phyloP scores from a whole-genome alignment of 92 coral and sea anemone species.

The Zoanthus sociatus region DNA sequence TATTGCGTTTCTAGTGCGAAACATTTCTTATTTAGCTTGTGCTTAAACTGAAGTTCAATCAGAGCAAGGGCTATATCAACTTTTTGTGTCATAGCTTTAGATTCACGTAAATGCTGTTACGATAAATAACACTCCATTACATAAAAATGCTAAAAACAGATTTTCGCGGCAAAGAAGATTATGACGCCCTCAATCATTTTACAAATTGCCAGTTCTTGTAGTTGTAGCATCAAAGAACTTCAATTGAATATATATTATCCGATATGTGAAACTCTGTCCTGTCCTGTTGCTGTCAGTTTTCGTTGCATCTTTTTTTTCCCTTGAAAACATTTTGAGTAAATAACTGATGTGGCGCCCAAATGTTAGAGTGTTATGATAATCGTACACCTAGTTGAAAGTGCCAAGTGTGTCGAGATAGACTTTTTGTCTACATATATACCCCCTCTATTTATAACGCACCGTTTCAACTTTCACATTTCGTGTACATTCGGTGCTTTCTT shows the following conservation, averaged over 20 bases:
- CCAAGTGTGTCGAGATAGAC: not conserved
- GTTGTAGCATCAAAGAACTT: too few relatives aligned
- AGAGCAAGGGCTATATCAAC: too few relatives aligned
- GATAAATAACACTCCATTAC: not conserved
- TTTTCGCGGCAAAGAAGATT: too few relatives aligned
- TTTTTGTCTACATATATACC: not conserved
- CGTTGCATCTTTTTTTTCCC: not conserved
- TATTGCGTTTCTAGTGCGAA: too few relatives aligned
- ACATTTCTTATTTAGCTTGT: too few relatives aligned
- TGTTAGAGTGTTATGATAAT: not conserved
- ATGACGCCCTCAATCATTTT: too few relatives aligned
- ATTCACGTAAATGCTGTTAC: not conserved
- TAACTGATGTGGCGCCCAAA: conserved; percentile 23
- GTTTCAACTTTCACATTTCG: not conserved
- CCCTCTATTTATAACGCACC: not conserved
- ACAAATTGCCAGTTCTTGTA: too few relatives aligned
- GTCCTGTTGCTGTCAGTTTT: not conserved
- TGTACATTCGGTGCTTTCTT: not conserved
- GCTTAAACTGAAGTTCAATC: too few relatives aligned
- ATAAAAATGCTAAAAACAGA: too few relatives aligned
- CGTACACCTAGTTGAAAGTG: not conserved
- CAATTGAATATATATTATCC: not conserved
- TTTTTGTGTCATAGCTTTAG: conserved; percentile 5
- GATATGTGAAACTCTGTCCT: not conserved
- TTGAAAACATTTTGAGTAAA: not conserved